phyloP scores from a whole-genome alignment of 2,888 invertebrate species.

The Ryuthela nishihirai region DNA sequence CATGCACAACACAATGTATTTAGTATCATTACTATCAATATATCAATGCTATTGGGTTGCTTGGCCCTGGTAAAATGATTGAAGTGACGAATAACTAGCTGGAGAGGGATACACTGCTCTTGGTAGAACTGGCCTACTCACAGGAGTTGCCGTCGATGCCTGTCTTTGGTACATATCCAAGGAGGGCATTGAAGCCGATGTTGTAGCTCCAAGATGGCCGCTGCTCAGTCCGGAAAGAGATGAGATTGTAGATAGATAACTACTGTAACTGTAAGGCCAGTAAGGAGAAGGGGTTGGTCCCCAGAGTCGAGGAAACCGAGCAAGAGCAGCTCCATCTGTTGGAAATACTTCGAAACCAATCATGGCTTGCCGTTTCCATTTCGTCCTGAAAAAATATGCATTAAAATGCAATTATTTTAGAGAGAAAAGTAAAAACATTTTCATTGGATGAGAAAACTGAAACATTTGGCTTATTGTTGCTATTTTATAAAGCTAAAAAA shows the following conservation, averaged over 20 bases:
- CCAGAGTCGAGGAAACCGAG: slow-evolving; percentile 26
- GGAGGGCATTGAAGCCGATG: slow-evolving; percentile 7
- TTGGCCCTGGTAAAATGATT: slow-evolving; percentile 29
- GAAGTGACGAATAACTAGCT: slow-evolving; percentile 21
- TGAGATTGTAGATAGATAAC: slow-evolving; percentile 35
- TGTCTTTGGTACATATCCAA: slow-evolving; percentile 34
- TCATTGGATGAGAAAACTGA: too few species aligned
- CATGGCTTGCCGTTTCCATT: slow-evolving; percentile 98
- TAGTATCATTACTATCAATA: too few species aligned
- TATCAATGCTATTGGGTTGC: slow-evolving; percentile 21
- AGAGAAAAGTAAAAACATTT: too few species aligned
- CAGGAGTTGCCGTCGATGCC: slow-evolving; percentile 7
- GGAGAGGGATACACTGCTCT: slow-evolving; percentile 29
- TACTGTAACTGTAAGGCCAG: slow-evolving; percentile 39
- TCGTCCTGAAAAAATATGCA: slow-evolving; percentile 79
- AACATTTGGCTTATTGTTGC: too few species aligned
- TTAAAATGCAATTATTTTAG: too few species aligned
- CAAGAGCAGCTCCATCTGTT: slow-evolving; percentile 67
- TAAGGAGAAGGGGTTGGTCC: slow-evolving; percentile 26
- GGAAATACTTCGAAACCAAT: slow-evolving; percentile 94
- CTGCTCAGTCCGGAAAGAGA: slow-evolving; percentile 25
- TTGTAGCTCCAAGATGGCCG: slow-evolving; percentile 11
- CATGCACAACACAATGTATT: too few species aligned
- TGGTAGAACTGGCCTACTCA: slow-evolving; percentile 23
- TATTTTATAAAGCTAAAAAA: too few species aligned